These are phyloP conservation scores for Phaedon cochleariae DNA, from an alignment of 2,888 invertebrate species.

Conservation along the genomic window DNA sequence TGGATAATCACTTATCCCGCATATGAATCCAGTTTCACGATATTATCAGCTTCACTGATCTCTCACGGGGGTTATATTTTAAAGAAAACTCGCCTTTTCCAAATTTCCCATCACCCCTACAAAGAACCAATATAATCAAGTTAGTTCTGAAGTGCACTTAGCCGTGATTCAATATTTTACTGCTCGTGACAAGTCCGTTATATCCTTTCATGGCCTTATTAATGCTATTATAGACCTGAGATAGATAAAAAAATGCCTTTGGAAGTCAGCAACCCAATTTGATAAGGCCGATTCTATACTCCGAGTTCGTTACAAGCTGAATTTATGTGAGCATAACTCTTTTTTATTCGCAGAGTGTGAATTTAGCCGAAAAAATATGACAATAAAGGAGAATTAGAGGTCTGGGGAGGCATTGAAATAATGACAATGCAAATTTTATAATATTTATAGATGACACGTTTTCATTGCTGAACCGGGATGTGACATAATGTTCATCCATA, in stretches of 20 bases:
- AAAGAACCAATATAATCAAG: slow-evolving; percentile 35
- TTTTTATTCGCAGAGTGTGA: neutral
- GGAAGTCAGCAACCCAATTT: neutral
- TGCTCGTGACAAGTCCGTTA: slow-evolving; percentile 35
- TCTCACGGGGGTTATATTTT: too few species aligned
- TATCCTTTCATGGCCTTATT: slow-evolving; percentile 29
- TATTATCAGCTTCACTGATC: too few species aligned
- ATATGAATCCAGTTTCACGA: too few species aligned
- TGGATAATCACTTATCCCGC: too few species aligned
- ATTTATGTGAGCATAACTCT: neutral
- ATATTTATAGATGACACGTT: too few species aligned
- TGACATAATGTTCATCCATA: too few species aligned
- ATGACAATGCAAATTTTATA: neutral
- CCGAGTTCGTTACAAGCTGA: neutral
- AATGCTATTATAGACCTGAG: slow-evolving; percentile 25
- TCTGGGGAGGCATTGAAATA: neutral
- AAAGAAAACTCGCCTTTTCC: too few species aligned
- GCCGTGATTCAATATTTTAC: slow-evolving; percentile 31
- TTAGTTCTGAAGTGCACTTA: slow-evolving; percentile 41
- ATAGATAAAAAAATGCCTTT: neutral
- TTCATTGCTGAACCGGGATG: too few species aligned
- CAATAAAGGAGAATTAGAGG: neutral
- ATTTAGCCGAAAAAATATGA: neutral
- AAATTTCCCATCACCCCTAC: neutral
- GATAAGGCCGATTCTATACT: neutral